These are phyloP conservation scores for Epizoanthus illoricatus DNA, from an alignment of 92 coral and sea anemone genomes.

Conservation along the genomic window DNA sequence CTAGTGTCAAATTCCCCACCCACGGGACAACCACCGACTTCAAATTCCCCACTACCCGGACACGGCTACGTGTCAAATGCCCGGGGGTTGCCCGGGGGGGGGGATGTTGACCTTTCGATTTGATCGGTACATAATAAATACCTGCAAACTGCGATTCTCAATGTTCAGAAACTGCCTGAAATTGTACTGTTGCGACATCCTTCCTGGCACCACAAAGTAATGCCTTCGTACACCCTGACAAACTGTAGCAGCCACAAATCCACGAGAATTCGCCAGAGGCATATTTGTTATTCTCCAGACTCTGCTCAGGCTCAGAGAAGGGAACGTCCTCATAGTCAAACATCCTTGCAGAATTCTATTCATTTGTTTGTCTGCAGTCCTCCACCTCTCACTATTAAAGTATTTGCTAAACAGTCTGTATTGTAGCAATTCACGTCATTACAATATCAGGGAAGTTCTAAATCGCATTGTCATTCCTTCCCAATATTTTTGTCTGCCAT, in stretches of 20 bases:
- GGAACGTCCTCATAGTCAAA: not conserved
- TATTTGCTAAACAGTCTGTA: not conserved
- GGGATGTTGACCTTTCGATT: no score
- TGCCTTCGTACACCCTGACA: not conserved
- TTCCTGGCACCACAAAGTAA: not conserved
- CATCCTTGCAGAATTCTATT: constrained; percentile 40
- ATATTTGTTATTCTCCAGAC: not conserved
- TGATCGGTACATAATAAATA: not conserved
- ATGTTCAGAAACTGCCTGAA: not conserved
- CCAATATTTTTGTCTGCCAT: no score
- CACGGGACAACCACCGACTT: no score
- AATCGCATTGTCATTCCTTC: constrained; percentile 7
- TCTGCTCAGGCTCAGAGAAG: not conserved
- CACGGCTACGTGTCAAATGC: no score
- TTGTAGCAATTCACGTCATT: no score
- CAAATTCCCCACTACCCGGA: no score
- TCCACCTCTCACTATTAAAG: not conserved
- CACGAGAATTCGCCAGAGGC: not conserved
- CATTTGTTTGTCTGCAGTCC: constrained; percentile 24
- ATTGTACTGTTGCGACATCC: not conserved
- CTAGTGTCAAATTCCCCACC: no score
- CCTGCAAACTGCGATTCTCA: constrained; percentile 3
- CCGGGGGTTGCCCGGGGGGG: no score
- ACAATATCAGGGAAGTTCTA: not conserved
- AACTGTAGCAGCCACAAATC: not conserved